phyloP scores from a whole-genome alignment of 2,113 vertebrate species.

The Tylochromis polylepis region DNA sequence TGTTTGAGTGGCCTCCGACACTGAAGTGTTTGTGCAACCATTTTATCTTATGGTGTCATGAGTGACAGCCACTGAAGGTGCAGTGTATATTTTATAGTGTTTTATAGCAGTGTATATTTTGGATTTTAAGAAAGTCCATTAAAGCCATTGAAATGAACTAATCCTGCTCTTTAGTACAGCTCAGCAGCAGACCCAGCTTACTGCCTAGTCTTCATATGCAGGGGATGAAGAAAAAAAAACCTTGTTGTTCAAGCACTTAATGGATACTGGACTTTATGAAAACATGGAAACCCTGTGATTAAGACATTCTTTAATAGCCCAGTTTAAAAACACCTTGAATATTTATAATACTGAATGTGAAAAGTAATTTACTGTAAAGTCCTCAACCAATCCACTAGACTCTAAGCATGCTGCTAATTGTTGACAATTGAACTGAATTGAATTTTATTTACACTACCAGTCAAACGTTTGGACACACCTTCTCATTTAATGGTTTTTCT shows the following conservation, averaged over 20 bases:
- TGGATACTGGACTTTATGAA: neutral
- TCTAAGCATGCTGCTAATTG: neutral
- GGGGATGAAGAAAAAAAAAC: neutral
- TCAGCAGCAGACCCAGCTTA: slow-evolving; percentile 9
- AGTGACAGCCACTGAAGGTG: slow-evolving; percentile 24
- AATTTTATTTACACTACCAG: no score
- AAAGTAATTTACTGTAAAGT: neutral
- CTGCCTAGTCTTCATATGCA: neutral
- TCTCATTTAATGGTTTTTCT: no score
- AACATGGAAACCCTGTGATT: neutral
- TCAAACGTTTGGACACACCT: no score
- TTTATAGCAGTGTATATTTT: slow-evolving; percentile 36
- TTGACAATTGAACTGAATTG: neutral
- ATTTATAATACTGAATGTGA: neutral
- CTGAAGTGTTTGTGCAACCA: neutral
- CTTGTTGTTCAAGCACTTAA: neutral
- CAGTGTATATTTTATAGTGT: slow-evolving; percentile 35
- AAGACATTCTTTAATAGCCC: neutral
- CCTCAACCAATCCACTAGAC: neutral
- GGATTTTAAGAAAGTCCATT: slow-evolving; percentile 43
- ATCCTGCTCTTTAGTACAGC: slow-evolving; percentile 41
- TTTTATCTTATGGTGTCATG: slow-evolving; percentile 5
- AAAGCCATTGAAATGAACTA: slow-evolving; percentile 44
- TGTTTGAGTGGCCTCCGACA: slow-evolving; percentile 12
- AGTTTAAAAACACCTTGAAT: neutral